Evolutionary conservation across 1,140 invertebrate species (phyloP).

Genomic region (Batillaria attramentaria): DNA sequence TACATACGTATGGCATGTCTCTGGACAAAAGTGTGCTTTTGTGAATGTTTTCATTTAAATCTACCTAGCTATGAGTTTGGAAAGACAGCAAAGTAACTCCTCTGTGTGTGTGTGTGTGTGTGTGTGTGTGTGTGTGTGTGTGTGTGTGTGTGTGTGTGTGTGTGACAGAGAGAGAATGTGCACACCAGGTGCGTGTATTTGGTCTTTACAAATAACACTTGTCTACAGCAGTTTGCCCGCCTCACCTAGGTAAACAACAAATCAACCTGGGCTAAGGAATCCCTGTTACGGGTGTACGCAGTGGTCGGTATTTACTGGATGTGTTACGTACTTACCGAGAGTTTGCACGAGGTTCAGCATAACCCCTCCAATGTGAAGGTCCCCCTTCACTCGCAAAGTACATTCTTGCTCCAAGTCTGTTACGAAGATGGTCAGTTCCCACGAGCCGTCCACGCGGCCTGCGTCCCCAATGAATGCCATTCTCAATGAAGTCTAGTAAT

Average conservation of each 20-base stretch:
- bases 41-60: too few species aligned
- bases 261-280: not conserved
- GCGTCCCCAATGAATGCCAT: conserved; percentile 54
- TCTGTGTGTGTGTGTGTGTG: not conserved
- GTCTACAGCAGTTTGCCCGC: not conserved
- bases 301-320: not conserved
- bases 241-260: not conserved
- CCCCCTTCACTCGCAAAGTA: conserved; percentile 95
- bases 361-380: conserved; percentile 97
- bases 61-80: too few species aligned
- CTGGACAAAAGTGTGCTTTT: too few species aligned
- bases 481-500: not conserved
- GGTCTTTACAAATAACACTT: not conserved
- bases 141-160: conserved; percentile 7
- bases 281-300: not conserved
- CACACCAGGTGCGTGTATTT: not conserved
- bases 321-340: conserved; percentile 81
- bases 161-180: conserved; percentile 6
- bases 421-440: conserved; percentile 95
- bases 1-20: too few species aligned
- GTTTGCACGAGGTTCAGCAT: conserved; percentile 98
- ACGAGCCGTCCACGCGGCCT: conserved; percentile 85
- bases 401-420: conserved; percentile 95
- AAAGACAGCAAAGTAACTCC: not conserved
- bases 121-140: conserved; percentile 6